phyloP scores from a whole-genome alignment of 2,797 vertebrate genomes.

The Pangasius macronema region DNA sequence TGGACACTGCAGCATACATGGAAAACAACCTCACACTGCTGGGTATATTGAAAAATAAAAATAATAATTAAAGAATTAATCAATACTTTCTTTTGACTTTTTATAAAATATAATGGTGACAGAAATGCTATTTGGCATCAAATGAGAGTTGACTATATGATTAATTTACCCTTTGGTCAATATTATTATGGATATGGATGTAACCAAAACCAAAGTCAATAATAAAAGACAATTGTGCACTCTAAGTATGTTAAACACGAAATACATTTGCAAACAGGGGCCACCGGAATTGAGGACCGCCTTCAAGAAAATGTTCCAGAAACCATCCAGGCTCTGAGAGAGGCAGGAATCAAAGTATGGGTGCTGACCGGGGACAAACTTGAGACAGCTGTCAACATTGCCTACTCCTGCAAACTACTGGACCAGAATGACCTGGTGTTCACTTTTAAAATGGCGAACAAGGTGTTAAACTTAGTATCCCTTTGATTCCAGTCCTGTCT shows the following conservation, averaged over 20 bases:
- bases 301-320: slow-evolving; percentile 91
- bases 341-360: slow-evolving; percentile 92
- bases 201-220: background rate
- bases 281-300: slow-evolving; percentile 93
- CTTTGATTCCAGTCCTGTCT: background rate
- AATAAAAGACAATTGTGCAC: background rate
- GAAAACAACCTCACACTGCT: slow-evolving; percentile 89
- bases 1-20: slow-evolving; percentile 81
- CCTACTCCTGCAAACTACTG: slow-evolving; percentile 90
- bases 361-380: slow-evolving; percentile 95
- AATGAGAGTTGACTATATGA: background rate
- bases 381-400: slow-evolving; percentile 94
- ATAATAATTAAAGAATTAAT: background rate
- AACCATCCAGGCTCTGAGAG: slow-evolving; percentile 83
- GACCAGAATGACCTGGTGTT: slow-evolving; percentile 86
- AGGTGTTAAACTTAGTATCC: slow-evolving; percentile 69
- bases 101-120: background rate
- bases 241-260: background rate
- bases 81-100: background rate
- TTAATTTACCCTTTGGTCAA: background rate
- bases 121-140: background rate
- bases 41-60: slow-evolving; percentile 70
- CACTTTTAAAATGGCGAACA: slow-evolving; percentile 86
- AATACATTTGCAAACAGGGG: slow-evolving; percentile 72
- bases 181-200: background rate